These are phyloP conservation scores for Regulus satrapa DNA, from an alignment of 2,113 vertebrate species.

Conservation along the genomic window DNA sequence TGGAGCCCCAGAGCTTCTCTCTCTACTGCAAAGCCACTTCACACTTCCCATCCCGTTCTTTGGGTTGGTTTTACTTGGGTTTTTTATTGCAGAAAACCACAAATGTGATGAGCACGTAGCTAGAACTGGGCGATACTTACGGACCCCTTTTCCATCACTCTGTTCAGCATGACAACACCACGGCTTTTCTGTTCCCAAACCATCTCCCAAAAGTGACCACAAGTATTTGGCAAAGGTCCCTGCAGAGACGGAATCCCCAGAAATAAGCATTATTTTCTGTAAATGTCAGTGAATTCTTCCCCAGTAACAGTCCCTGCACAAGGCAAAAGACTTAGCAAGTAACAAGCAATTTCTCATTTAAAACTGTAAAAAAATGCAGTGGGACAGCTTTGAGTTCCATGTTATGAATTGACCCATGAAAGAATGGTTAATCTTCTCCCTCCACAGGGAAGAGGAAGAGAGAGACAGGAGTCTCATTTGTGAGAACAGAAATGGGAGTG, in stretches of 20 bases:
- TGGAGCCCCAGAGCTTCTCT: background rate
- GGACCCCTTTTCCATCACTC: slow-evolving; percentile 96
- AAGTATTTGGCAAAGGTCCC: slow-evolving; percentile 96
- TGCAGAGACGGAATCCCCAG: slow-evolving; percentile 66
- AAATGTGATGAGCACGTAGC: background rate
- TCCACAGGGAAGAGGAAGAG: background rate
- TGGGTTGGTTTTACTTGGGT: background rate
- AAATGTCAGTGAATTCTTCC: background rate
- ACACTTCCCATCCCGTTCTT: background rate
- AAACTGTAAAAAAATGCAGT: background rate
- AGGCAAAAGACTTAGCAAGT: background rate
- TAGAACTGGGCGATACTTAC: slow-evolving; percentile 72
- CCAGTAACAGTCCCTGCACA: background rate
- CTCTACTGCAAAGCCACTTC: background rate
- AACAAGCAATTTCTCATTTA: background rate
- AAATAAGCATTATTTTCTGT: slow-evolving; percentile 24
- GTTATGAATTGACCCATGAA: background rate
- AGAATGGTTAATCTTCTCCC: background rate
- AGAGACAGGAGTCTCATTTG: background rate
- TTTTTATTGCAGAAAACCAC: background rate
- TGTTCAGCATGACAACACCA: slow-evolving; percentile 97
- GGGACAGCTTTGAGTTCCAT: background rate
- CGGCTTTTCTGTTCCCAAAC: slow-evolving; percentile 95
- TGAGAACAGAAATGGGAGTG: slow-evolving; percentile 29
- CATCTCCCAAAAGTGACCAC: slow-evolving; percentile 99